Evolutionary conservation across 2,113 vertebrate genomes (phyloP), one percentile per base, ranked within the genome.

Genomic region (Hassar affinis): DNA sequence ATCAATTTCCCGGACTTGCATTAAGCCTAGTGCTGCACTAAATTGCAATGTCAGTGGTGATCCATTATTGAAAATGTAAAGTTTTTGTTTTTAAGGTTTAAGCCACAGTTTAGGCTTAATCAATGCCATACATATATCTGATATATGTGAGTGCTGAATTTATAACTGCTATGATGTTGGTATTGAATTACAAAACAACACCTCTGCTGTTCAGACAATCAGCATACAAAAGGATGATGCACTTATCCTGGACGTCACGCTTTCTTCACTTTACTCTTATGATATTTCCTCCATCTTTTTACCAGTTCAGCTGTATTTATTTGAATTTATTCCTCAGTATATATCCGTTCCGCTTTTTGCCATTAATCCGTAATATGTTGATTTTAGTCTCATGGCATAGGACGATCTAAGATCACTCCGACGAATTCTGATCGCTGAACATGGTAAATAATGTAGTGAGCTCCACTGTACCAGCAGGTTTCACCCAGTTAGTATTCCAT

Each of bases 181-280:
- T 47, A 33, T n/a, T 69, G 20, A n/a, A 45, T 45, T 76, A 79
- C 66, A 78, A 47, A 49, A 83, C 57, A 64, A 80, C 42, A 78
- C 72, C 57, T 88, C 85, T 86, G 74, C 83, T 69, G 61, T 89
- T 84, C 84, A 87, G 88, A 90, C 88, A 88, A 90, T 90, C 89
- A 89, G 78, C 71, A 59, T 83, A 52, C 47, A 81, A 77, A 17
- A 51, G 30, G 47, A 83, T 82, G 57, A 33, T 77, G 84, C 74
- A 47, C 74, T 85, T 54, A n/a, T 78, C 64, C 78, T 85, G 76
- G 59, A 66, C 22, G 20, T 89, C 78, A 68, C 18, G 6, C 20
- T 64, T 76, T 84, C 66, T 30, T 57, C 72, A 51, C 25, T 64
- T 52, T 42, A 27, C n/a, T 57, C 20, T 64, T 7, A 30, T 54